A percentile compares a stretch with the other conserved stretches of the same genome.
phyloP scores from a whole-genome alignment of 2,797 vertebrate species.

The Cryptoblepharus egeriae region DNA sequence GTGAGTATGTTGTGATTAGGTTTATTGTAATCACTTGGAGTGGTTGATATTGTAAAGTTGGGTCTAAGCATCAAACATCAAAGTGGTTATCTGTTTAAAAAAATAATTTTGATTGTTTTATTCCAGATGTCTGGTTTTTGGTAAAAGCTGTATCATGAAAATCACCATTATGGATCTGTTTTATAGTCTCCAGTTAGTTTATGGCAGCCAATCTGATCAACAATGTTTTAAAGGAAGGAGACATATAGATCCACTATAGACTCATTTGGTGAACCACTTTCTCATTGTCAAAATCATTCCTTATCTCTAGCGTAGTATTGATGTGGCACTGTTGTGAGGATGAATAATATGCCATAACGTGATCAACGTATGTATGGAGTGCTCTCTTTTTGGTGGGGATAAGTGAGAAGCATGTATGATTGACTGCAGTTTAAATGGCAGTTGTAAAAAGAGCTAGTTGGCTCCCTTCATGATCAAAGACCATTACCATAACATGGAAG shows the following conservation, averaged over 20 bases:
- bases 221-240: too few relatives aligned
- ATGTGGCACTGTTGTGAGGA: background rate
- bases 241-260: too few relatives aligned
- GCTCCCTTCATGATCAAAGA: background rate
- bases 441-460: background rate
- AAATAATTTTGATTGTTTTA: background rate
- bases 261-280: background rate
- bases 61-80: background rate
- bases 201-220: background rate
- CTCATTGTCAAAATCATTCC: background rate
- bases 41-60: background rate
- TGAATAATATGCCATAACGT: background rate
- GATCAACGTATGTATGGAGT: background rate
- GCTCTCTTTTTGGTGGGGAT: background rate
- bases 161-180: background rate
- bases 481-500: background rate
- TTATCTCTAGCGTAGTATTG: background rate
- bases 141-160: background rate
- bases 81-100: too few relatives aligned
- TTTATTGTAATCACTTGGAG: accelerated
- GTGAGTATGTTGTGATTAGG: background rate
- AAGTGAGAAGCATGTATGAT: background rate
- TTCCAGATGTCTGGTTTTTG: background rate
- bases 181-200: background rate
- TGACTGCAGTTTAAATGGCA: background rate